phyloP scores from a whole-genome alignment of 2,113 vertebrate species.

The Rhynchopsitta pachyrhyncha region DNA sequence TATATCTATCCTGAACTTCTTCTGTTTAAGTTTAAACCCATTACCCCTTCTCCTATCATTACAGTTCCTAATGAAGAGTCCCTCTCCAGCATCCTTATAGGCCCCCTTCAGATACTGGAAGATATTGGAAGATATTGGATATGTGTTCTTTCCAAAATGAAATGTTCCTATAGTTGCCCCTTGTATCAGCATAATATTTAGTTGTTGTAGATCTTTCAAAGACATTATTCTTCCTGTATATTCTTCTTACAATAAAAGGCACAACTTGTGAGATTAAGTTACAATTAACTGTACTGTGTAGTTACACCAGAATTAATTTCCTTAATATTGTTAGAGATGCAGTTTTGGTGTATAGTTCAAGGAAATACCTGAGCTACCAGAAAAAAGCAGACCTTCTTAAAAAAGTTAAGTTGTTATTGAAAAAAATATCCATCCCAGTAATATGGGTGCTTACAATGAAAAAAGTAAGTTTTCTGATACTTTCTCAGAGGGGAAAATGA shows the following conservation, averaged over 20 bases:
- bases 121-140: neutral
- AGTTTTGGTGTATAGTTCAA: neutral
- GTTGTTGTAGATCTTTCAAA: neutral
- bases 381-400: neutral
- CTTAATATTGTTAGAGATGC: neutral
- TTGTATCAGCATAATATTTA: neutral
- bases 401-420: neutral
- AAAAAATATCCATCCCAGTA: neutral
- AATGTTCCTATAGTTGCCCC: neutral
- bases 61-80: neutral
- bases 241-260: neutral
- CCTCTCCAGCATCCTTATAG: neutral
- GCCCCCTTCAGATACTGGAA: neutral
- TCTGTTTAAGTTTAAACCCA: neutral
- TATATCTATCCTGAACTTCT: neutral
- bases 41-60: neutral
- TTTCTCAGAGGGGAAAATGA: neutral
- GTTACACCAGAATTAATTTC: neutral
- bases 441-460: neutral
- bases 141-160: neutral
- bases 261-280: neutral
- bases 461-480: neutral
- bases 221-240: neutral
- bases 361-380: neutral
- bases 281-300: neutral